These are phyloP conservation scores for Akabosia matsudoensis DNA, from an alignment of 1,140 invertebrate genomes.

Conservation along the genomic window DNA sequence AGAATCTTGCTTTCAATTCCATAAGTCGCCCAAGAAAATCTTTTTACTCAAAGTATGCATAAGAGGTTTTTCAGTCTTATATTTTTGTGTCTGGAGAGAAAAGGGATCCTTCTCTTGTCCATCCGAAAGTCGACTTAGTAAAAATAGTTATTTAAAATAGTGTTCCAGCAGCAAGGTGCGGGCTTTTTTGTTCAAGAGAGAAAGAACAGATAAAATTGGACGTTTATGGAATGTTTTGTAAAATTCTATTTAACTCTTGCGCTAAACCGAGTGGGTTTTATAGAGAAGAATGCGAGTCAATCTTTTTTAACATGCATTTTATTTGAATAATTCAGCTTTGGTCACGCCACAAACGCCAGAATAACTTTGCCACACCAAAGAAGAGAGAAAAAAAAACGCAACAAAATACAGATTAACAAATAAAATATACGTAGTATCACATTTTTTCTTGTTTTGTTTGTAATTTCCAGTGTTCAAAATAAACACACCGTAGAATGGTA, in stretches of 20 bases:
- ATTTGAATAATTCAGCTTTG: conserved; percentile 13
- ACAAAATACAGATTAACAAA: not conserved
- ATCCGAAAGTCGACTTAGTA: not conserved
- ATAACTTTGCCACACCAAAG: not conserved
- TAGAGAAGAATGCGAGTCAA: not conserved
- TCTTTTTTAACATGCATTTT: not conserved
- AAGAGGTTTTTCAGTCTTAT: too few relatives aligned
- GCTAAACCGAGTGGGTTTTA: too few relatives aligned
- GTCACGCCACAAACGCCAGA: not conserved
- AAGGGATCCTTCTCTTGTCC: not conserved
- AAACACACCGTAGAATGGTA: too few relatives aligned
- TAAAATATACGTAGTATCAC: not conserved
- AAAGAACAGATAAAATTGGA: not conserved
- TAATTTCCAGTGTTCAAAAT: too few relatives aligned
- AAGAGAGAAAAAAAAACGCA: not conserved
- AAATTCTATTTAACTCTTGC: too few relatives aligned
- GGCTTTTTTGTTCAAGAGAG: not conserved
- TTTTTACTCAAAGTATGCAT: not conserved
- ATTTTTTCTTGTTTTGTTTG: too few relatives aligned
- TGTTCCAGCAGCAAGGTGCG: not conserved
- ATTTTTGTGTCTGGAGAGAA: too few relatives aligned
- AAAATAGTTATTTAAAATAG: not conserved
- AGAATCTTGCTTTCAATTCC: not conserved
- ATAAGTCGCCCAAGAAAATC: not conserved
- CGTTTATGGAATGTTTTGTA: conserved; percentile 9